These are phyloP conservation scores for Torymus aiolomorphi DNA, from an alignment of 2,888 invertebrate genomes.

Conservation along the genomic window DNA sequence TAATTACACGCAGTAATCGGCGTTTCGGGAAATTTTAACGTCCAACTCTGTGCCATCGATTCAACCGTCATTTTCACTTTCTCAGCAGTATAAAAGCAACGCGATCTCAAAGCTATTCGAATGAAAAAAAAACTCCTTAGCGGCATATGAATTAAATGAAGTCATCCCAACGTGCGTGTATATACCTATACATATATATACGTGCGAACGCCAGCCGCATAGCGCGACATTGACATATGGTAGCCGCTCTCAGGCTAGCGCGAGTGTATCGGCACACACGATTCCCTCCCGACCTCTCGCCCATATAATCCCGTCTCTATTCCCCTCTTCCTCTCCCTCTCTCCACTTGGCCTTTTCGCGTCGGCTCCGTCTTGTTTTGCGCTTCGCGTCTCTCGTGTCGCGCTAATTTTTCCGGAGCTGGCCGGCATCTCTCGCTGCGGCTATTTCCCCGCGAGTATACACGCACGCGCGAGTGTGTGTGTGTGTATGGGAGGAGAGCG, in stretches of 20 bases:
- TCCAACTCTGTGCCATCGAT: too few relatives aligned
- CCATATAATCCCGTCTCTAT: neutral
- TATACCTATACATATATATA: neutral
- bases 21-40: too few relatives aligned
- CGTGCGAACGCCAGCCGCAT: neutral
- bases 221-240: slow-evolving; percentile 41
- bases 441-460: neutral
- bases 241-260: neutral
- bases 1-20: too few relatives aligned
- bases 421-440: neutral
- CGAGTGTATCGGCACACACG: slow-evolving; percentile 29
- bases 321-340: neutral
- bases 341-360: neutral
- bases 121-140: neutral
- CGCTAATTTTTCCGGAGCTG: slow-evolving; percentile 22
- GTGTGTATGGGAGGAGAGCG: too few relatives aligned
- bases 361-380: neutral
- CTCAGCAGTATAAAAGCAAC: too few relatives aligned
- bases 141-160: slow-evolving; percentile 27
- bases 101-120: too few relatives aligned
- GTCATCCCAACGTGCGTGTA: neutral
- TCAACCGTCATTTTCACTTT: too few relatives aligned
- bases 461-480: too few relatives aligned
- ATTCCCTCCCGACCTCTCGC: slow-evolving; percentile 2
- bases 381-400: slow-evolving; percentile 4